These are phyloP conservation scores for Laticauda colubrina DNA, from an alignment of 2,113 vertebrate species.

Conservation along the genomic window DNA sequence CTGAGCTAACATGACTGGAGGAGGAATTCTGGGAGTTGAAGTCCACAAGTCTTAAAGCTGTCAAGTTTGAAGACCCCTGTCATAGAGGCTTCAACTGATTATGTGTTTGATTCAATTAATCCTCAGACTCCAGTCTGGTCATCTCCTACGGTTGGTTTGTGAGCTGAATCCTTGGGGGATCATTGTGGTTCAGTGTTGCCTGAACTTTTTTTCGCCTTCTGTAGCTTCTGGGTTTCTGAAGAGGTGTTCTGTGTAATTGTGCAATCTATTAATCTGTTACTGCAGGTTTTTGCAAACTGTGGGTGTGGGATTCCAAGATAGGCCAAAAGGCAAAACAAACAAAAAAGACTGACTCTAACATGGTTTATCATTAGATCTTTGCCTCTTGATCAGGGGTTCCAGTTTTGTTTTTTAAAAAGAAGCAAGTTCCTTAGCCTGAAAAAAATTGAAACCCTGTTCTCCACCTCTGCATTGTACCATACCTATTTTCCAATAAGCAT, in stretches of 20 bases:
- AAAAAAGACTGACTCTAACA: neutral
- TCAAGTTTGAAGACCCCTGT: too few species aligned
- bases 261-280: neutral
- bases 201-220: neutral
- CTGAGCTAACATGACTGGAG: too few species aligned
- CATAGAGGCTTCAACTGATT: neutral
- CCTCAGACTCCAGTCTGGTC: neutral
- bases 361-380: neutral
- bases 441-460: neutral
- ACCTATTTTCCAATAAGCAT: neutral
- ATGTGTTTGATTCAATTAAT: neutral
- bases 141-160: neutral
- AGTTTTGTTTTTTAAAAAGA: neutral
- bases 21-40: too few species aligned
- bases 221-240: neutral
- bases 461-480: neutral
- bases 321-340: neutral
- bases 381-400: neutral
- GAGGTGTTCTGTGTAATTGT: neutral
- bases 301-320: neutral
- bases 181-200: neutral
- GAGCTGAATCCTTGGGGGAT: neutral
- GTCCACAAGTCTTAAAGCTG: too few species aligned
- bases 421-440: neutral
- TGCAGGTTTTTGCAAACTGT: neutral